phyloP scores from a whole-genome alignment of 2,113 vertebrate species.

The Chrysochloris asiatica region DNA sequence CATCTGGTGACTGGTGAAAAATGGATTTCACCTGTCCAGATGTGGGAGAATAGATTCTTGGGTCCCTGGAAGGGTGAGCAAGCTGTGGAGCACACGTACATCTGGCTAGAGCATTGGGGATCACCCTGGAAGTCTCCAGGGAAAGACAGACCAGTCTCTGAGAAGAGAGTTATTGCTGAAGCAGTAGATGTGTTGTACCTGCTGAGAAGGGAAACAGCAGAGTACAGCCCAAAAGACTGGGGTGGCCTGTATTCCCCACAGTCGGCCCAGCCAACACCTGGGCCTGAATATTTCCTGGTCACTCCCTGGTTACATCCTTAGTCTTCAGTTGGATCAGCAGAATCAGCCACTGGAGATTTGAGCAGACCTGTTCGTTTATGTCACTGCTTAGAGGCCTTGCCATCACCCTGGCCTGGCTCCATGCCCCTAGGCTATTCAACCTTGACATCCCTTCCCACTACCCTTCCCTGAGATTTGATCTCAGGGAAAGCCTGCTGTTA shows the following conservation, averaged over 20 bases:
- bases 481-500: neutral
- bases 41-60: neutral
- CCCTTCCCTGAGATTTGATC: neutral
- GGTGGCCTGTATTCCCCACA: neutral
- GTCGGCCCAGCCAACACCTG: neutral
- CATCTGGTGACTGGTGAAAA: slow-evolving; percentile 23
- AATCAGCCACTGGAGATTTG: neutral
- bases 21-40: slow-evolving; percentile 46
- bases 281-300: neutral
- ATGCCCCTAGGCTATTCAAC: neutral
- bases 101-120: neutral
- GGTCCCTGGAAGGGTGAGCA: neutral
- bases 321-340: neutral
- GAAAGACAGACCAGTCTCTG: neutral
- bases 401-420: neutral
- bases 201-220: neutral
- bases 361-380: neutral
- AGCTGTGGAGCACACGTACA: neutral
- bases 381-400: neutral
- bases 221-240: neutral
- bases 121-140: neutral
- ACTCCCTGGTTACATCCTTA: neutral
- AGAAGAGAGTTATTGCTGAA: neutral
- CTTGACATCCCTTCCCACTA: neutral
- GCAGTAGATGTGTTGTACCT: neutral